Evolutionary conservation across 2,797 vertebrate genomes (phyloP).

Genomic region (Ctenopoma multispine): DNA sequence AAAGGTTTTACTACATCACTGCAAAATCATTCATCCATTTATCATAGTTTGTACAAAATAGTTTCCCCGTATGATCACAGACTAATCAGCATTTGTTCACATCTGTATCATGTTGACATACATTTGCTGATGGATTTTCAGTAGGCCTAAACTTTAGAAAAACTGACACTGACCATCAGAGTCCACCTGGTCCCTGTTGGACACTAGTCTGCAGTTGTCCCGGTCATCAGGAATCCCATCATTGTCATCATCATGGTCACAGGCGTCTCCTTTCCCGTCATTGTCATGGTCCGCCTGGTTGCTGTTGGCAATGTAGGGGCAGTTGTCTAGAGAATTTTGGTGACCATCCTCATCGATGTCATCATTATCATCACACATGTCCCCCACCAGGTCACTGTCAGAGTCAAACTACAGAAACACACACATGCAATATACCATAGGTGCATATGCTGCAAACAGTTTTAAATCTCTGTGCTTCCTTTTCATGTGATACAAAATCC

Average conservation of each 20-base stretch:
- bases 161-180: conserved; percentile 84
- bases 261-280: conserved; percentile 93
- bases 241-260: conserved; percentile 95
- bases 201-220: conserved; percentile 95
- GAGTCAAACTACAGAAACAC: conserved; percentile 78
- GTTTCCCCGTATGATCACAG: conserved; percentile 24
- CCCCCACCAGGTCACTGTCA: conserved; percentile 95
- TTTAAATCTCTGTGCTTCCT: neutral
- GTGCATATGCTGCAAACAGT: too few species aligned
- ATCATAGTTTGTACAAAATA: conserved; percentile 10
- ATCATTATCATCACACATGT: conserved; percentile 93
- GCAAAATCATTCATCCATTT: conserved; percentile 58
- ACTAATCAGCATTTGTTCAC: conserved; percentile 13
- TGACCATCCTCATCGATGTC: conserved; percentile 97
- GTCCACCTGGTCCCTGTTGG: conserved; percentile 91
- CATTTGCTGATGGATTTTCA: neutral
- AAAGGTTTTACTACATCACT: conserved; percentile 30
- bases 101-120: conserved; percentile 6
- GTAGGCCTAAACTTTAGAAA: neutral
- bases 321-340: conserved; percentile 98
- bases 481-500: neutral
- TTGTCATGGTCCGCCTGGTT: conserved; percentile 96
- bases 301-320: conserved; percentile 94
- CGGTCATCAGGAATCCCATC: conserved; percentile 94
- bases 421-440: neutral